Evolutionary conservation across 2,797 vertebrate species (phyloP).

Genomic region (Phylloscopus collybita): DNA sequence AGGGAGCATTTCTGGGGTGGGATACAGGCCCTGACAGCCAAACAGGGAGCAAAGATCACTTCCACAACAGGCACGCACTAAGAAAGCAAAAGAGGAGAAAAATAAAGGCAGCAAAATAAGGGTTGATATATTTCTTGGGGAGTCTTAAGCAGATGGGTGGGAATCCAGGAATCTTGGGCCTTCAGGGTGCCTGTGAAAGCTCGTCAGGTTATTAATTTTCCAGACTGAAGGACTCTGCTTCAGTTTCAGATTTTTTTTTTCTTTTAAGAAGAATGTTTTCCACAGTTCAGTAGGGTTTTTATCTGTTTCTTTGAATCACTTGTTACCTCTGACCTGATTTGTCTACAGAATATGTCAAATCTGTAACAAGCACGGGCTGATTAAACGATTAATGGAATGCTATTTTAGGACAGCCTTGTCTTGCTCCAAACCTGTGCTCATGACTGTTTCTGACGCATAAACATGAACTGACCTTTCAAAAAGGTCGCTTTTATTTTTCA

Average conservation of each 20-base stretch:
- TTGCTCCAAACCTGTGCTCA: slow-evolving; percentile 26
- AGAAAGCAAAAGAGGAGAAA: not conserved
- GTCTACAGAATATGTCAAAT: slow-evolving; percentile 43
- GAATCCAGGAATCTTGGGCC: not conserved
- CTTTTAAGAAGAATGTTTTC: not conserved
- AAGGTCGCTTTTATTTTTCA: slow-evolving; percentile 59
- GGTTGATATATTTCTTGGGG: not conserved
- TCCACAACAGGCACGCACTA: not conserved
- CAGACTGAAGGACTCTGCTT: not conserved
- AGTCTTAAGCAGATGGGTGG: not conserved
- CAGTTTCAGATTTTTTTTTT: not conserved
- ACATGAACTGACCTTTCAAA: slow-evolving; percentile 60
- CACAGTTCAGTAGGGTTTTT: not conserved
- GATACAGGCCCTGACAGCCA: not conserved
- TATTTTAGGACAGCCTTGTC: slow-evolving; percentile 34
- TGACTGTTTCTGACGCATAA: slow-evolving; percentile 35
- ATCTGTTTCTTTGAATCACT: slow-evolving; percentile 29
- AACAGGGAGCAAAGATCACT: not conserved
- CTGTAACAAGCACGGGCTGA: slow-evolving; percentile 16
- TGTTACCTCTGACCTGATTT: slow-evolving; percentile 52
- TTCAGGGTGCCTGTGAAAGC: not conserved
- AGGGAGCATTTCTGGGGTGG: not conserved
- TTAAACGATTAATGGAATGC: slow-evolving; percentile 60
- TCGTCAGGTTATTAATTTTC: not conserved
- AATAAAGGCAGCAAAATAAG: not conserved